Conservation (phyloP, 2,797 vertebrate species). For the Trachurus trachurus region DNA sequence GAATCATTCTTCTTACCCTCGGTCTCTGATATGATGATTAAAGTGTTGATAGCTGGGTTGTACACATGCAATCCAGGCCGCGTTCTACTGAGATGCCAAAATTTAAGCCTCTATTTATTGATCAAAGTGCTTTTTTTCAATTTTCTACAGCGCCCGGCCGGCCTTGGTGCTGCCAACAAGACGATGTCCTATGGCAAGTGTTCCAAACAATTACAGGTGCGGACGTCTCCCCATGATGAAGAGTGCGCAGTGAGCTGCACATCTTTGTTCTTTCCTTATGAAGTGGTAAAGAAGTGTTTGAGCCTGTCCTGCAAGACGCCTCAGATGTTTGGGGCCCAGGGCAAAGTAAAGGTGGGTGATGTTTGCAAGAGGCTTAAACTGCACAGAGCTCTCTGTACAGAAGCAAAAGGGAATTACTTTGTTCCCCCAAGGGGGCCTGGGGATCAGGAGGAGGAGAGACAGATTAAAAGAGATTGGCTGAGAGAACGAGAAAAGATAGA, state of each 20-base stretch:
- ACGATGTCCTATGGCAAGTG: conserved; percentile 33
- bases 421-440: conserved; percentile 49
- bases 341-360: conserved; percentile 55
- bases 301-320: conserved; percentile 27
- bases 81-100: conserved; percentile 40
- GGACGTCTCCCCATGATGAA: conserved; percentile 37
- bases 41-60: conserved; percentile 26
- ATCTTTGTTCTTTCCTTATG: conserved; percentile 52
- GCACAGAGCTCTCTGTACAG: conserved; percentile 40
- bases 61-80: conserved; percentile 10
- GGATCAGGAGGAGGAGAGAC: conserved; percentile 43
- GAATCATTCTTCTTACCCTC: conserved; percentile 22
- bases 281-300: conserved; percentile 14
- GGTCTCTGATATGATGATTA: not conserved
- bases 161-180: conserved; percentile 20
- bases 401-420: conserved; percentile 52
- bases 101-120: conserved; percentile 50
- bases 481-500: conserved; percentile 36
- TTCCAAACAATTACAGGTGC: conserved; percentile 61
- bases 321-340: conserved; percentile 37
- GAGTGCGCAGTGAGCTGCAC: conserved; percentile 48
- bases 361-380: conserved; percentile 57
- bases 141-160: conserved; percentile 40
- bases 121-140: conserved; percentile 45
- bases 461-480: conserved; percentile 59